These are phyloP conservation scores for Tamandua tetradactyla DNA, from an alignment of 2,797 vertebrate genomes.

Conservation along the genomic window DNA sequence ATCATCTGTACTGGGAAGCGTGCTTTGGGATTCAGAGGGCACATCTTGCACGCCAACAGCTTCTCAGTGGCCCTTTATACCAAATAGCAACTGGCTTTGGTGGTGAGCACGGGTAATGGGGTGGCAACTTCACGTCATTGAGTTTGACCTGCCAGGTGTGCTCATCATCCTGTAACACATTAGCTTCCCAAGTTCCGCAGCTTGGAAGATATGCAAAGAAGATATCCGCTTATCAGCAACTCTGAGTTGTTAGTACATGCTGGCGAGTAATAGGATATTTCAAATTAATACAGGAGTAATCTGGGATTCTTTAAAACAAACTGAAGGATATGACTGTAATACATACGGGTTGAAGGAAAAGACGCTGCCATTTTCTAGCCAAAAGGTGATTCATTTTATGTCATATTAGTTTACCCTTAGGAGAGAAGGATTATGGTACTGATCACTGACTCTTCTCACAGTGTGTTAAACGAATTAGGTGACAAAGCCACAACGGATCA, in stretches of 20 bases:
- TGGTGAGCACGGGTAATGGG: conserved; percentile 60
- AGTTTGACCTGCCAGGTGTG: conserved; percentile 58
- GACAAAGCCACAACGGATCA: not conserved
- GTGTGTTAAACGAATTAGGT: not conserved
- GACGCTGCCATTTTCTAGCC: not conserved
- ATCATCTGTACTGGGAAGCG: not conserved
- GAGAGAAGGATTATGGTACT: not conserved
- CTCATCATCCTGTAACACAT: not conserved
- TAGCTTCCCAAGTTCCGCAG: not conserved
- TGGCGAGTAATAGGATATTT: not conserved
- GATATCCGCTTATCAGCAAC: not conserved
- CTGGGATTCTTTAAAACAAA: not conserved
- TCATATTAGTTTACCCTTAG: not conserved
- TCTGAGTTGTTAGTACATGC: not conserved
- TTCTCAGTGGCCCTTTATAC: conserved; percentile 13
- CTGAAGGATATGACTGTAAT: not conserved
- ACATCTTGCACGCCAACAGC: not conserved
- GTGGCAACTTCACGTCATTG: conserved; percentile 46
- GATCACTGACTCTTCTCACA: not conserved
- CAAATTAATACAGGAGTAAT: not conserved
- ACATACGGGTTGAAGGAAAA: not conserved
- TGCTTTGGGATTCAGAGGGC: not conserved
- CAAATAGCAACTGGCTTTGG: not conserved
- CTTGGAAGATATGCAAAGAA: not conserved
- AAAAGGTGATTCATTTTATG: not conserved